Evolutionary conservation across 2,113 vertebrate species (phyloP).

Genomic region (Oreochromis niloticus): DNA sequence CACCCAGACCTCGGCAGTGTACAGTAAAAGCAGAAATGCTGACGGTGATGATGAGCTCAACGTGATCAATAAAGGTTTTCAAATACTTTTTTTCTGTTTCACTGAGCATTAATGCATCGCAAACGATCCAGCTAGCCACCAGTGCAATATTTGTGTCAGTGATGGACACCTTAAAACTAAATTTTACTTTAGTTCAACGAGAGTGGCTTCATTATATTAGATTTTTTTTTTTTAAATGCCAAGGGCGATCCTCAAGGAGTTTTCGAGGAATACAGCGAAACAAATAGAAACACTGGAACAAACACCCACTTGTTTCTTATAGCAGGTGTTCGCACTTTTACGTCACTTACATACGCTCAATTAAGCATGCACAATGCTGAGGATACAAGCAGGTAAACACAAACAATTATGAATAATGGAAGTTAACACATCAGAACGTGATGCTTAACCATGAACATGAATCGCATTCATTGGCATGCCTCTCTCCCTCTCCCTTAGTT

Average conservation of each 20-base stretch:
- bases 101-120: not conserved
- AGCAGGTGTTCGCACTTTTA: not conserved
- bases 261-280: not conserved
- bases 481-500: slow-evolving; percentile 5
- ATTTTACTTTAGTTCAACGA: not conserved
- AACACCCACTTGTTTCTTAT: not conserved
- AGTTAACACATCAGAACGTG: slow-evolving; percentile 13
- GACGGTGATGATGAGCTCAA: not conserved
- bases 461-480: not conserved
- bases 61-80: not conserved
- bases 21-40: not conserved
- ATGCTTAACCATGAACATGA: not conserved
- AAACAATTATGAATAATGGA: not conserved
- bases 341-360: not conserved
- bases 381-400: not conserved
- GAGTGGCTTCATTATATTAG: not conserved
- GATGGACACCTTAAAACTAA: not conserved
- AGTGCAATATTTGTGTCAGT: not conserved
- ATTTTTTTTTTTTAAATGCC: not conserved
- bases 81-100: not conserved
- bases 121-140: not conserved
- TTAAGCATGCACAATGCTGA: not conserved
- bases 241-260: not conserved
- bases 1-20: not conserved
- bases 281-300: not conserved